These are phyloP conservation scores for Platysteira castanea DNA, from an alignment of 2,113 vertebrate genomes.

Conservation along the genomic window DNA sequence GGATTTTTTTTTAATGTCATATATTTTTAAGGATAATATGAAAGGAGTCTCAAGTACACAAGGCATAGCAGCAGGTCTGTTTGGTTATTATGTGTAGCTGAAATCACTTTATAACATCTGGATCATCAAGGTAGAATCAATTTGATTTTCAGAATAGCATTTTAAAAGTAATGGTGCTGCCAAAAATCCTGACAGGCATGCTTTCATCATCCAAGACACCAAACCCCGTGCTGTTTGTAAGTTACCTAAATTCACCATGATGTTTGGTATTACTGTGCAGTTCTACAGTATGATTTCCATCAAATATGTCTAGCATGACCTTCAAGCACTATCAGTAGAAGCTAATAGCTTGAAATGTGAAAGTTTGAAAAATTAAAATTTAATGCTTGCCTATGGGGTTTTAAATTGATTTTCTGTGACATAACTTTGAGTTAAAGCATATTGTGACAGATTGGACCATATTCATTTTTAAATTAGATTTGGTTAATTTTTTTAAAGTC, in stretches of 20 bases:
- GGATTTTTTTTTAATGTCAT: neutral
- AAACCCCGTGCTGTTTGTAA: neutral
- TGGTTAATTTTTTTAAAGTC: neutral
- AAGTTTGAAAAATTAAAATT: neutral
- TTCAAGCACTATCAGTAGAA: neutral
- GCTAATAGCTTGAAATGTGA: neutral
- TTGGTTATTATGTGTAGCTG: neutral
- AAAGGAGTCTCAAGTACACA: neutral
- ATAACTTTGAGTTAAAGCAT: neutral
- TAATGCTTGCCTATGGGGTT: accelerated
- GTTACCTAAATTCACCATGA: neutral
- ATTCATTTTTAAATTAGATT: neutral
- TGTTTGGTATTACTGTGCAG: neutral
- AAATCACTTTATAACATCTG: neutral
- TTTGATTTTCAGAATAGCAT: neutral
- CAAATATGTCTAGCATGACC: neutral
- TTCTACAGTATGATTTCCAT: neutral
- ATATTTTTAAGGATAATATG: neutral
- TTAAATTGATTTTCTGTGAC: neutral
- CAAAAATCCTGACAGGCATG: neutral
- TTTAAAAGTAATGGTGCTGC: neutral
- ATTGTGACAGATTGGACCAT: neutral
- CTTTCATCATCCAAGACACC: neutral
- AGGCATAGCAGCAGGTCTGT: neutral
- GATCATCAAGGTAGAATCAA: neutral